phyloP scores from a whole-genome alignment of 2,888 invertebrate genomes.

The Rotaria macrura region DNA sequence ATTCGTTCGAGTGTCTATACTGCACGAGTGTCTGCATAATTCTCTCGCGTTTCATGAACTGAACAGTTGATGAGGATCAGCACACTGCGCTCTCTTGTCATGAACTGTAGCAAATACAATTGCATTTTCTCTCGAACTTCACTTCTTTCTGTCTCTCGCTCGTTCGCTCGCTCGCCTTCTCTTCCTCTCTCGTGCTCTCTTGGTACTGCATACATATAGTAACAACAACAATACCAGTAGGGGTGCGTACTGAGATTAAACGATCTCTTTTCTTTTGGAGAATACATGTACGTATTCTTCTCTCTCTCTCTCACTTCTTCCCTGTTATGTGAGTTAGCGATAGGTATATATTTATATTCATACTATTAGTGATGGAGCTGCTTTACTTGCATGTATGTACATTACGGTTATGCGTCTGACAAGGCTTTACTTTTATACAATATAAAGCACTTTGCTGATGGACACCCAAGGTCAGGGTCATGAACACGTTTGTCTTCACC shows the following conservation, averaged over 20 bases:
- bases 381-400: not conserved
- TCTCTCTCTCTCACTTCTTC: not conserved
- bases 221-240: not conserved
- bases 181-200: not conserved
- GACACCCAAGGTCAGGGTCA: not conserved
- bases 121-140: not conserved
- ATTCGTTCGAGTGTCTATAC: not conserved
- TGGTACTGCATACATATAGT: not conserved
- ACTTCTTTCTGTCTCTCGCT: not conserved
- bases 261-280: not conserved
- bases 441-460: not conserved
- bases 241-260: not conserved
- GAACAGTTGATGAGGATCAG: constrained; percentile 8
- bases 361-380: not conserved
- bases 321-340: not conserved
- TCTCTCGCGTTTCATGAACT: not conserved
- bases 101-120: not conserved
- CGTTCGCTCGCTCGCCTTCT: not conserved
- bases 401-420: not conserved
- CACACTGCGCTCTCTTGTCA: not conserved
- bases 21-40: not conserved
- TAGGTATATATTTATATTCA: not conserved
- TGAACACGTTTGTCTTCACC: not conserved
- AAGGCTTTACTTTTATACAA: not conserved
- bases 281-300: not conserved